A percentile compares a stretch with the other conserved stretches of the same genome.
Conservation (phyloP, 2,888 invertebrate genomes). For the Caenorhabditis sp. region DNA sequence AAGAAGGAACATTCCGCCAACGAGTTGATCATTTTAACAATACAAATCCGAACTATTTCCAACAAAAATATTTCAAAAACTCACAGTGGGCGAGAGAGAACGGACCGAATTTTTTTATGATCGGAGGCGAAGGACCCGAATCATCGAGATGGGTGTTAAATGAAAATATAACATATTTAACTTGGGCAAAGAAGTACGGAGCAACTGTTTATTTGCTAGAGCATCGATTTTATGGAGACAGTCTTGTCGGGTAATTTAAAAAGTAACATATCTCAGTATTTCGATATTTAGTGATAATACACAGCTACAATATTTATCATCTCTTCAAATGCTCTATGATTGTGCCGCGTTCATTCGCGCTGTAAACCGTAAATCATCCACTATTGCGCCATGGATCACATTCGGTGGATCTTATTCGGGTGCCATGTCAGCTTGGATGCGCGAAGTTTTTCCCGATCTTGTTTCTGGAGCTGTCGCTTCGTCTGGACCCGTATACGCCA, state of each 20-base stretch:
- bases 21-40: conserved; percentile 50
- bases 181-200: conserved; percentile 71
- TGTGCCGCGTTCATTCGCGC: conserved; percentile 82
- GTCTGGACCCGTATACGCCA: conserved; percentile 86
- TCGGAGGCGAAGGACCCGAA: conserved; percentile 83
- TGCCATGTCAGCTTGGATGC: conserved; percentile 53
- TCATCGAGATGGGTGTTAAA: conserved; percentile 40
- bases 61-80: conserved; percentile 83
- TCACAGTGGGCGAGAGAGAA: conserved; percentile 78
- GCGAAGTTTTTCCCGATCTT: conserved; percentile 84
- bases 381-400: conserved; percentile 81
- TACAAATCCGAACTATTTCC: conserved; percentile 40
- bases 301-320: conserved; percentile 81
- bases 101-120: conserved; percentile 88
- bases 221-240: conserved; percentile 91
- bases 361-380: conserved; percentile 75
- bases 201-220: conserved; percentile 88
- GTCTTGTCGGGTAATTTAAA: conserved; percentile 74
- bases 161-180: conserved; percentile 39
- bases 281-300: conserved; percentile 31
- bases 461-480: conserved; percentile 86
- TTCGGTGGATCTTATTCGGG: conserved; percentile 83
- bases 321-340: conserved; percentile 79
- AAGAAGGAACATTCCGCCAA: conserved; percentile 34
- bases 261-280: neutral